These are phyloP conservation scores for Orussus abietinus DNA, from an alignment of 1,140 invertebrate species.

Conservation along the genomic window DNA sequence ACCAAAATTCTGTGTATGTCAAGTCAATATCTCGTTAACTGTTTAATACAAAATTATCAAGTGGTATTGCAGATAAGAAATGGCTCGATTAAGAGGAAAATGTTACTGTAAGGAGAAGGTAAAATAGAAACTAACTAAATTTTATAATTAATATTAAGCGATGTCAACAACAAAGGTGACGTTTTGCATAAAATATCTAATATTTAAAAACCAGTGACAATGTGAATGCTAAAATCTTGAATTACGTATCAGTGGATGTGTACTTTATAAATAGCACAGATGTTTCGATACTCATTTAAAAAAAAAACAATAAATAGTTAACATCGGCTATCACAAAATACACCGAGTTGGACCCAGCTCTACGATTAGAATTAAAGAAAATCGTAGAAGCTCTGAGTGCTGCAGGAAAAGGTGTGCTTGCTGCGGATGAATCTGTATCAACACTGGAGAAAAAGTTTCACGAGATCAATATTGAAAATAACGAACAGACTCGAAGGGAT, in stretches of 20 bases:
- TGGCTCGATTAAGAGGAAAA: conserved; percentile 13
- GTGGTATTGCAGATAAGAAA: neutral
- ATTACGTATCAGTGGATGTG: neutral
- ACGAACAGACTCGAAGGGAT: conserved; percentile 55
- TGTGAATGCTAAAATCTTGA: neutral
- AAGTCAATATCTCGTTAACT: too few species aligned
- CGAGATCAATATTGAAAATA: conserved; percentile 46
- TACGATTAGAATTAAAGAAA: conserved; percentile 57
- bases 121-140: conserved; percentile 1
- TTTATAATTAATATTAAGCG: neutral
- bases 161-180: neutral
- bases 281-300: neutral
- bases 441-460: conserved; percentile 54
- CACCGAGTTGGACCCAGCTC: conserved; percentile 36
- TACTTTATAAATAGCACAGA: neutral
- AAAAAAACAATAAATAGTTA: neutral
- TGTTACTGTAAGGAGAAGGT: conserved; percentile 13
- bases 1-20: too few species aligned
- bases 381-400: conserved; percentile 61
- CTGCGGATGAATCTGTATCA: conserved; percentile 48
- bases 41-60: neutral
- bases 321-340: conserved; percentile 8
- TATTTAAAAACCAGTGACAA: neutral
- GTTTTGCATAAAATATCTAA: neutral
- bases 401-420: conserved; percentile 56